Base-by-base conservation (phyloP, 2,797 vertebrate genomes). In the Triplophysa bombifrons region DNA sequence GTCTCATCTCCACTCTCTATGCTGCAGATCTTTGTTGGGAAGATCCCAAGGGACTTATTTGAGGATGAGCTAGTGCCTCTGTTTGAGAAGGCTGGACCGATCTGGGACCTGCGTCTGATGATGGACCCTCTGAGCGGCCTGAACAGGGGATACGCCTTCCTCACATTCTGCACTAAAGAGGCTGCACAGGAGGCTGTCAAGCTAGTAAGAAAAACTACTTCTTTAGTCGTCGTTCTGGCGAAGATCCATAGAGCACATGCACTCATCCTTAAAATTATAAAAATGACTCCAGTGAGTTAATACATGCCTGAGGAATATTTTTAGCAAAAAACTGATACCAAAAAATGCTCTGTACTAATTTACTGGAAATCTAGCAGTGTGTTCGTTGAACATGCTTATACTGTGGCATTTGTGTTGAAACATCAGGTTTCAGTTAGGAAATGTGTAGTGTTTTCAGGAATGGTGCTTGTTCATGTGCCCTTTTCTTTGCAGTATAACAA, bases 111-210 rank as follows among this genome's bases (percentile, higher is more conserved):
- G 73, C 97, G 98, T 74, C 93, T 99, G 89, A 99, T 99, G 98
- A 99, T 99, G 98, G 98, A 99, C 93, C 98, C 98, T 68, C 94
- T 99, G 72, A 99, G 96, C 84, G 98, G 98, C 88, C 94, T 99
- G 82, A 99, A 99, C 89, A 94, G 98, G 91, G 98, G 98, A 90
- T 99, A 99, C 84, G 98, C 98, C 90, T 99, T 99, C 93, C 96
- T 99, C 92, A 99, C 98, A 83, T 99, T 98, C 93, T 99, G 98
- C 95, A 98, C 95, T 93, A 99, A 99, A 95, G 97, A 99, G 86
- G 96, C 97, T 90, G 97, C 98, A 81, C 98, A 98, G 90, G 97
- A 98, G 92, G 98, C 98, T 90, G 98, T 99, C 81, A 99, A 98
- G 91, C 89, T 98, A 95, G 98, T 99, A 91, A 84, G 95, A 92